Conservation (phyloP, 2,888 invertebrate genomes). For the Saturnia japonica region DNA sequence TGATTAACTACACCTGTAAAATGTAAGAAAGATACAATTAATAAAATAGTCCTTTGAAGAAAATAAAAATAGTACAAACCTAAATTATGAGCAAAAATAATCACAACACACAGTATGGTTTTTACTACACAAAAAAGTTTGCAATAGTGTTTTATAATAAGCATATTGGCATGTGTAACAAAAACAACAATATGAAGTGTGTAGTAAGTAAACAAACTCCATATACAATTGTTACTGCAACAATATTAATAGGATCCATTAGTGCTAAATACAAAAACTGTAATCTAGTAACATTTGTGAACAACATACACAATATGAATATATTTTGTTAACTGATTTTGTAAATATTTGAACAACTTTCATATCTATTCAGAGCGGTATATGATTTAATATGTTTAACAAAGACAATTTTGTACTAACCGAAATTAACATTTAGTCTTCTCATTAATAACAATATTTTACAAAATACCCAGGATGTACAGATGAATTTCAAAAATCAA, state of each 20-base stretch:
- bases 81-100: constrained; percentile 18
- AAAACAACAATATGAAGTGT: not conserved
- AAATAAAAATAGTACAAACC: constrained; percentile 31
- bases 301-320: constrained; percentile 16
- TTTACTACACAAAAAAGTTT: not conserved
- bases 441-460: not conserved
- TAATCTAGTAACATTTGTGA: constrained; percentile 15
- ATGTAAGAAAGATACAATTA: constrained; percentile 46
- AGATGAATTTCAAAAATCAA: not conserved
- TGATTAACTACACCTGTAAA: constrained; percentile 54
- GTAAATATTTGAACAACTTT: constrained; percentile 16
- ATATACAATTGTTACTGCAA: not conserved
- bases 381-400: not conserved
- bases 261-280: not conserved
- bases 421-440: not conserved
- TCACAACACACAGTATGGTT: constrained; percentile 9
- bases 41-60: constrained; percentile 37
- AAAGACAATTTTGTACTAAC: not conserved
- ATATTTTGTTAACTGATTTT: constrained; percentile 8
- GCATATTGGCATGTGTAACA: not conserved
- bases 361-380: constrained; percentile 4
- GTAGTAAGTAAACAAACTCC: not conserved
- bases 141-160: not conserved
- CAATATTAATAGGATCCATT: not conserved
- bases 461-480: not conserved